Base-by-base conservation (phyloP, 1,140 invertebrate genomes). In the Oscheius sp. region DNA sequence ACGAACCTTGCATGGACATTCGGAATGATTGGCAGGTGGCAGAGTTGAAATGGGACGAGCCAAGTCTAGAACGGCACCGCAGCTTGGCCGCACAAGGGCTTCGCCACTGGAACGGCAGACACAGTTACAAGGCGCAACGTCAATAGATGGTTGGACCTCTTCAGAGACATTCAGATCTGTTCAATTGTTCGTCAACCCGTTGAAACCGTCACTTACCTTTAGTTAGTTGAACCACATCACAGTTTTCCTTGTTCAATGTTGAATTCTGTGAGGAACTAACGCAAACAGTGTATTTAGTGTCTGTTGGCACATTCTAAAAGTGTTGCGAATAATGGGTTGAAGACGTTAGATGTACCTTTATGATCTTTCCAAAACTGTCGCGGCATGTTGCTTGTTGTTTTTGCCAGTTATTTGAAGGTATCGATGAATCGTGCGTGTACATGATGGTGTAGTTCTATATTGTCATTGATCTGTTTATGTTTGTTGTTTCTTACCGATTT, bases 381-480 rank as follows among this genome's bases (percentile, higher is more conserved):
- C 78, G 73, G 52, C 80, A 80, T 2, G 65, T 72, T 3, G 76
- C 79, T 28, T 59, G 45, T 35, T 74, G 67, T 29, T 64, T 75
- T 29, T 72, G 49, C 80, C 76, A 83, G 38, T 78, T 77, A 32
- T 77, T 62, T 20, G 70, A 64, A 18, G 80, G 32, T 36, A 82
- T 64, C 1, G 74, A 62, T 13, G 66, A 63, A 46, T 81, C 80
- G 18, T 81, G 76, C 13, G 80, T 75, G 68, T 80, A 82, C n/a
- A 80, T 52, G 26, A 81, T 74, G 2, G 77, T 74, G 67, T 82
- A 82, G 59, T 81, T 77, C 77, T 80, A 36, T 28, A 77, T 68
- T 23, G 4, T 35, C 35, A 15, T 7, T 59, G 31, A 46, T 20
- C 38, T 65, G 18, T 26, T 29, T 0, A 38, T 29, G 23, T 23